phyloP scores from a whole-genome alignment of 2,888 invertebrate species.

The Cryptophagus acutangulus region DNA sequence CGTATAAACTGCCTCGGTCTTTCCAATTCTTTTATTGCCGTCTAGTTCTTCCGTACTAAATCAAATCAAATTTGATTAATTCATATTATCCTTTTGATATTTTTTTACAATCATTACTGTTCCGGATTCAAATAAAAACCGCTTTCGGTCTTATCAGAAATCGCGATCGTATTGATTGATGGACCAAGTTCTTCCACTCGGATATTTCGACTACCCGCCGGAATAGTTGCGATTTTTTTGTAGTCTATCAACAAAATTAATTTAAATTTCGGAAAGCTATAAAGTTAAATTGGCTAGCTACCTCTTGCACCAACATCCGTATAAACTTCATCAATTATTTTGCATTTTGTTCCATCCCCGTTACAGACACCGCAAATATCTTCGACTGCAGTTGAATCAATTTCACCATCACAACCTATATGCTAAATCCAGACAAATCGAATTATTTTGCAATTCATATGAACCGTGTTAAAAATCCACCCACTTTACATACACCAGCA shows the following conservation, averaged over 20 bases:
- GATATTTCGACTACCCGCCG: conserved; percentile 57
- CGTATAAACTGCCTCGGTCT: conserved; percentile 49
- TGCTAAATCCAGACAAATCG: conserved; percentile 46
- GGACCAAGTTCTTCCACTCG: conserved; percentile 54
- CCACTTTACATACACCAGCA: conserved; percentile 57
- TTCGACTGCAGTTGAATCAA: conserved; percentile 61
- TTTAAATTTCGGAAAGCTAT: conserved; percentile 3
- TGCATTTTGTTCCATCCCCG: conserved; percentile 63
- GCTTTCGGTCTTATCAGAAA: conserved; percentile 49
- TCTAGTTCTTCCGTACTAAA: conserved; percentile 39
- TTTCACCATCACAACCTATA: conserved; percentile 62
- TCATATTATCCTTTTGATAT: conserved; percentile 1
- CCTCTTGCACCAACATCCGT: conserved; percentile 40
- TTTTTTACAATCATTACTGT: conserved; percentile 50
- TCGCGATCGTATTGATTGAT: conserved; percentile 56
- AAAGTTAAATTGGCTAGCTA: too few relatives aligned
- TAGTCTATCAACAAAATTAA: conserved; percentile 44
- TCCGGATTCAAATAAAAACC: conserved; percentile 59
- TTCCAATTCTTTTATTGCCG: conserved; percentile 50
- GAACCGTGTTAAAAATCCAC: background rate
- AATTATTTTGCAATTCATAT: background rate
- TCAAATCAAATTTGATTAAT: background rate
- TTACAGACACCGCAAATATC: conserved; percentile 65
- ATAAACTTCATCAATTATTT: conserved; percentile 54
- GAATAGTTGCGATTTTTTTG: conserved; percentile 56